These are phyloP conservation scores for Ditylenchus weischeri DNA, from an alignment of 2,888 invertebrate species.

Conservation along the genomic window DNA sequence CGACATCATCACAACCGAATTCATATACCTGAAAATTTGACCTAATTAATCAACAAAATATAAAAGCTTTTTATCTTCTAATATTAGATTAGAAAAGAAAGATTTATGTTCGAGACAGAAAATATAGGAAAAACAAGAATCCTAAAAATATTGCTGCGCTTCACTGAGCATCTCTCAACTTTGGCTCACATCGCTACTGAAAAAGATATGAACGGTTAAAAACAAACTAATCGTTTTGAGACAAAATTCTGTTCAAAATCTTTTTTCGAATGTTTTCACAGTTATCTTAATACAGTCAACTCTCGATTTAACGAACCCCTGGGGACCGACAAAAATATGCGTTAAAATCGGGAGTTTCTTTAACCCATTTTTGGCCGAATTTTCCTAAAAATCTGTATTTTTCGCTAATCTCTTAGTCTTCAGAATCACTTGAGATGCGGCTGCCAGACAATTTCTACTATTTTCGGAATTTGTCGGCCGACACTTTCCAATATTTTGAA, in stretches of 20 bases:
- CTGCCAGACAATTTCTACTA: no score
- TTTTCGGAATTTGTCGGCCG: no score
- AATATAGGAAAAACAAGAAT: conserved; percentile 8
- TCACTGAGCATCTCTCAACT: conserved; percentile 4
- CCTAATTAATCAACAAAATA: background rate
- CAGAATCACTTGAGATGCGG: no score
- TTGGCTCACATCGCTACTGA: background rate
- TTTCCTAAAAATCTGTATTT: no score
- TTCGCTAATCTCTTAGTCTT: no score
- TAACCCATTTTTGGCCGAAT: no score
- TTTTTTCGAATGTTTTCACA: background rate
- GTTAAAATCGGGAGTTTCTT: no score
- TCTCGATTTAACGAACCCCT: no score
- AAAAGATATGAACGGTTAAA: background rate
- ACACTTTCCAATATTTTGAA: no score
- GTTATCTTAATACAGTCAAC: background rate
- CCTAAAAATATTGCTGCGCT: conserved; percentile 4
- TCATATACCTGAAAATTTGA: conserved; percentile 1
- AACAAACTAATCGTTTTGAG: background rate
- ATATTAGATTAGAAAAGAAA: background rate
- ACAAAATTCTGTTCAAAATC: background rate
- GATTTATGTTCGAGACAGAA: background rate
- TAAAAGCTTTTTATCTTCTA: background rate
- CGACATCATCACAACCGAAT: background rate
- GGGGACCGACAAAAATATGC: no score